Evolutionary conservation across 2,888 invertebrate genomes (phyloP), one percentile per base, ranked within the genome.

Genomic region (Ethmia dodecea): DNA sequence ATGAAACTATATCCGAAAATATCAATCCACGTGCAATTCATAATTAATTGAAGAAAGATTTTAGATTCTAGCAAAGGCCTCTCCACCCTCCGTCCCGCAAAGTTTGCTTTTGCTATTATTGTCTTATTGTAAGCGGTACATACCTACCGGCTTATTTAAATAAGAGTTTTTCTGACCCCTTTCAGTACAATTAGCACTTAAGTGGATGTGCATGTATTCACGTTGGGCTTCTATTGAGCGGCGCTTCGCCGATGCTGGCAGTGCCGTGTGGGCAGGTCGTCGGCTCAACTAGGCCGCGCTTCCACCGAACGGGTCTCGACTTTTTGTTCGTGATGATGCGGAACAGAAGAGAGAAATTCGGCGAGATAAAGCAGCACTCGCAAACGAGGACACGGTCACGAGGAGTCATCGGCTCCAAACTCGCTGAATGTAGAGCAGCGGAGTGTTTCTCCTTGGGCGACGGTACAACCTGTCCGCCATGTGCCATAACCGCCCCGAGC

Each of bases 331-430:
- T 70, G 78, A 74, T 78, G 77, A 74, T 81, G 79, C 78, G 77
- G 72, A 77, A 78, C 80, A 75, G 75, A 76, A 71, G 76, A 79
- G 81, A 80, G 81, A 83, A 84, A 84, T 86, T 84, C 63, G 78
- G 77, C 67, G 66, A 77, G 80, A 78, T 76, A 74, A 77, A 73
- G 73, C 76, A 72, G 74, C 67, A 69, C 69, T 75, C 65, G 65
- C 49, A 73, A 80, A 81, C 74, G 78, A 70, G 83, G 81, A 71
- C 83, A 75, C 78, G 80, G 81, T 80, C 83, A 80, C 74, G 67
- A 77, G 67, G 71, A 80, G 81, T 81, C 81, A 81, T 78, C 81
- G 81, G 73, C 75, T 80, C 64, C 70, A 56, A 79, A 77, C 71
- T 67, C 58, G 60, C 63, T 53, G 60, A 75, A 83, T 81, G 77